Conservation (phyloP, 2,797 vertebrate species). For the Rhynchotus rufescens region DNA sequence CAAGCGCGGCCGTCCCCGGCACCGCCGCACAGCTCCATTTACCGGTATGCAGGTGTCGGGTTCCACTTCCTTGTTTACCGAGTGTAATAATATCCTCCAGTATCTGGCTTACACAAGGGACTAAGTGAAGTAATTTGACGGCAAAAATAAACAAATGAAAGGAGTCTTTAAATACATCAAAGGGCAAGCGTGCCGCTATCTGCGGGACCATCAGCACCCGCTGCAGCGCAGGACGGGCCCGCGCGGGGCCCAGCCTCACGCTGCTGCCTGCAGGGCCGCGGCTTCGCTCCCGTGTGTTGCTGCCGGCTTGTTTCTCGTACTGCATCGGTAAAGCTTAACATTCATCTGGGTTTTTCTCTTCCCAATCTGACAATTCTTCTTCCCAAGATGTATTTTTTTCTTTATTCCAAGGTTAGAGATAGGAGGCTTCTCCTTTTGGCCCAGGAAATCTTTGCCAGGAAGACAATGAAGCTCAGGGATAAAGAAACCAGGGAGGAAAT, state of each 20-base stretch:
- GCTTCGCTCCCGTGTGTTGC: background rate
- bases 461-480: background rate
- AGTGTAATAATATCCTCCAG: background rate
- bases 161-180: slow-evolving; percentile 38
- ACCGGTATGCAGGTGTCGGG: slow-evolving; percentile 15
- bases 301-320: fast-evolving
- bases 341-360: background rate
- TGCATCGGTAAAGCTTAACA: fast-evolving
- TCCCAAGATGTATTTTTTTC: background rate
- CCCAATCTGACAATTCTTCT: fast-evolving
- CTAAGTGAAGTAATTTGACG: slow-evolving; percentile 6
- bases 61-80: slow-evolving; percentile 20
- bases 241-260: background rate
- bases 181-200: slow-evolving; percentile 4
- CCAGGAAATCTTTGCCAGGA: background rate
- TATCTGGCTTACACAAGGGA: slow-evolving; percentile 4
- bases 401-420: background rate
- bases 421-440: background rate
- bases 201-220: background rate
- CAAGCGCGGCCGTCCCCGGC: background rate
- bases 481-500: background rate
- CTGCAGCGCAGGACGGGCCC: background rate
- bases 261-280: background rate
- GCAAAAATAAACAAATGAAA: slow-evolving; percentile 51
- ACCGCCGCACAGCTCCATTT: background rate